These are phyloP conservation scores for Tylochromis polylepis DNA, from an alignment of 2,113 vertebrate genomes.

Conservation along the genomic window DNA sequence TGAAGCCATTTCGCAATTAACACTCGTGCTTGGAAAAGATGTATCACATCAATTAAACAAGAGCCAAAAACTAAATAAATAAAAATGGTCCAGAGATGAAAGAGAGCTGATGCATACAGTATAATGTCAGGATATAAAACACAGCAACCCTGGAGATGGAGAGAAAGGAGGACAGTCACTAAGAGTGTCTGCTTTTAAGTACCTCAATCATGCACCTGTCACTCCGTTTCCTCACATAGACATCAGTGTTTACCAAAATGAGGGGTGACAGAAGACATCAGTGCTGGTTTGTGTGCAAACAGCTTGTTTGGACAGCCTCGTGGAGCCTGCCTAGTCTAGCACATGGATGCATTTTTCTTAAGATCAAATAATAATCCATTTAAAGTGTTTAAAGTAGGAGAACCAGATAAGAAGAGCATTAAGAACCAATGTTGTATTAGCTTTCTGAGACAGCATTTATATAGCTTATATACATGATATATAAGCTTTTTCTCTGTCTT, in stretches of 20 bases:
- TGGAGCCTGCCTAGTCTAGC: constrained; percentile 23
- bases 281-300: constrained; percentile 66
- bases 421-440: background rate
- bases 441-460: background rate
- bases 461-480: background rate
- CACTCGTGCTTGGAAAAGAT: background rate
- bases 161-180: constrained; percentile 75
- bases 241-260: constrained; percentile 86
- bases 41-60: constrained; percentile 26
- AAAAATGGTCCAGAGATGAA: constrained; percentile 19
- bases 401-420: background rate
- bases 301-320: constrained; percentile 48
- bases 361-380: constrained; percentile 26
- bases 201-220: constrained; percentile 86
- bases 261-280: constrained; percentile 79
- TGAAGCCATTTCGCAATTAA: constrained; percentile 36
- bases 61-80: background rate
- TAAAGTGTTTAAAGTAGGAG: background rate
- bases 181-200: constrained; percentile 88
- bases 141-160: constrained; percentile 46
- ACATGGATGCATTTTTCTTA: constrained; percentile 41
- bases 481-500: background rate
- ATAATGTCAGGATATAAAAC: constrained; percentile 40
- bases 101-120: constrained; percentile 31
- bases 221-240: constrained; percentile 83